Evolutionary conservation across 2,888 invertebrate genomes (phyloP).

Genomic region (Eudemis profundana): DNA sequence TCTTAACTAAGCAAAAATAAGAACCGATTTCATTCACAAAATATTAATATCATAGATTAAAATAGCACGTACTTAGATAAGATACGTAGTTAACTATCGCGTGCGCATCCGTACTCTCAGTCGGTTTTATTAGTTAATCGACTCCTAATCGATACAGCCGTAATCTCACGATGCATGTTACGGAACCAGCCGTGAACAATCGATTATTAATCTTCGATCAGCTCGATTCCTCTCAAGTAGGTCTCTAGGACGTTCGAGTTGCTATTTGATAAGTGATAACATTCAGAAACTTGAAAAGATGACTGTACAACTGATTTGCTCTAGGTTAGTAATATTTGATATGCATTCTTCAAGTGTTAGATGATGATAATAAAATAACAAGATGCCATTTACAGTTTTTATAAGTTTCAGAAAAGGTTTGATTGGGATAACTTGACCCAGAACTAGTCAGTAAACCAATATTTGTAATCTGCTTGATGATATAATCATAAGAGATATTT

Average conservation of each 20-base stretch:
- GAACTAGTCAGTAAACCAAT: too few species aligned
- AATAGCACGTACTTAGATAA: background rate
- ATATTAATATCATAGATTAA: background rate
- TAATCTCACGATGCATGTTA: slow-evolving; percentile 49
- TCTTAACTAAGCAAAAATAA: background rate
- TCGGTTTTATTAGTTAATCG: slow-evolving; percentile 45
- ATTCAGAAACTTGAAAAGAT: too few species aligned
- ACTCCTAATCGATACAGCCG: slow-evolving; percentile 47
- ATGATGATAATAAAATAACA: too few species aligned
- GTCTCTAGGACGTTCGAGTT: slow-evolving; percentile 38
- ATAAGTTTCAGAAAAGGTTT: too few species aligned
- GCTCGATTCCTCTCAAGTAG: slow-evolving; percentile 45
- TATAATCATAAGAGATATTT: too few species aligned
- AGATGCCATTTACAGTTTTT: too few species aligned
- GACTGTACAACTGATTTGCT: too few species aligned
- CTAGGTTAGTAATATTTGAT: too few species aligned
- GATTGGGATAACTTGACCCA: too few species aligned
- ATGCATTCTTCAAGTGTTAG: too few species aligned
- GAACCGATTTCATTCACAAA: background rate
- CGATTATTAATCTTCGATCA: slow-evolving; percentile 62
- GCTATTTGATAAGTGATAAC: too few species aligned
- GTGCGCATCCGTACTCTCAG: slow-evolving; percentile 47
- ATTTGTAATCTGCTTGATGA: too few species aligned
- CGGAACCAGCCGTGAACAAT: slow-evolving; percentile 55
- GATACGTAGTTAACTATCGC: slow-evolving; percentile 45